Base-by-base conservation (phyloP, 2,113 vertebrate species). In the Ceyx melanurus region DNA sequence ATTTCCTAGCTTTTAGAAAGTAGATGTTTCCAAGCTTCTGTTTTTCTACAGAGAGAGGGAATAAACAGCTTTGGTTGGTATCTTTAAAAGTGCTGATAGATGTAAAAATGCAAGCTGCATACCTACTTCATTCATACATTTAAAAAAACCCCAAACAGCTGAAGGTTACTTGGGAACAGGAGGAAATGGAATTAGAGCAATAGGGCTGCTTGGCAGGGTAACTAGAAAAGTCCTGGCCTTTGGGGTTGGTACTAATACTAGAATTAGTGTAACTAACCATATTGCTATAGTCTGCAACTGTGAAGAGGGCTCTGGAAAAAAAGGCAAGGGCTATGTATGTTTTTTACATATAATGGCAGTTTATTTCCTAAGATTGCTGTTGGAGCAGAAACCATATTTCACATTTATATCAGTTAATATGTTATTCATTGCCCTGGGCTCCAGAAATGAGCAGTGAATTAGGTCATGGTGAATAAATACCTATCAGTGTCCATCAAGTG, bases 401-500 rank as follows among this genome's bases (percentile, higher is more conserved):
- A 97, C 62, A 65, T 74, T 95, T 96, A 91, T 95, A 95, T 94
- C 75, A 83, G 79, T 95, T 96, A 96, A 96, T 95, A 93, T 75
- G 86, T 95, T 95, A 95, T 95, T 96, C 95, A 93, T 91, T 92
- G 94, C 96, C 76, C 76, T 88, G 73, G 91, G 92, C 92, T 90
- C 84, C 51, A 90, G 86, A 92, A 97, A 94, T 0, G 9, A 95
- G 70, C 48, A 65, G 73, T 77, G 92, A 96, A 95, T 94, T 94
- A 95, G 79, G 94, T 90, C 93, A 93, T 84, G 77, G 90, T 90
- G 92, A 94, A 94, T 95, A 95, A 95, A 96, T 95, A 91, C 85
- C 56, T 92, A 91, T 89, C 90, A 90, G 62, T 94, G 88, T 93
- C 94, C 92, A 94, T 94, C 93, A 96, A 87, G 61, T 89, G 94